Percentiles rank a stretch among this genome's conserved stretches.
phyloP scores from a whole-genome alignment of 1,140 invertebrate species.

The Euglossa dilemma region DNA sequence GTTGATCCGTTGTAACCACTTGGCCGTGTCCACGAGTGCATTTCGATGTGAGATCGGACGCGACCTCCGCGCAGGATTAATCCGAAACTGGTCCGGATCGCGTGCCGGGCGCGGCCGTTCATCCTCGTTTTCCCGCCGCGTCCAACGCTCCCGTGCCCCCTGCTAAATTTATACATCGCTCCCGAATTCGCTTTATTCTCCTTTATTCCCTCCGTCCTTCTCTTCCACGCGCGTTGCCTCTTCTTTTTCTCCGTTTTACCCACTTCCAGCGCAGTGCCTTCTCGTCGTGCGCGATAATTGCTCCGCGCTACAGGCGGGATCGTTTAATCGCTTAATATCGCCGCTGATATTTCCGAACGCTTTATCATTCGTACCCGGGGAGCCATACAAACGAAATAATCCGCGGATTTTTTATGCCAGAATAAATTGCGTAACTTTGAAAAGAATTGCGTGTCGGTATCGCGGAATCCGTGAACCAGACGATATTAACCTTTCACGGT shows the following conservation, averaged over 20 bases:
- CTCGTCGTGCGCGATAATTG: background rate
- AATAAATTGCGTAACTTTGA: background rate
- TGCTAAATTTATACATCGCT: constrained; percentile 22
- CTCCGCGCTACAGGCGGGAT: background rate
- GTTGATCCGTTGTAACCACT: constrained; percentile 39
- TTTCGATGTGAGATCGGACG: constrained; percentile 46
- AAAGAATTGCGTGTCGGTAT: background rate
- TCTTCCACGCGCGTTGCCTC: background rate
- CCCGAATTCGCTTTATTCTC: constrained; percentile 16
- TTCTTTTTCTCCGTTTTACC: background rate
- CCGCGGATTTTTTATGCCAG: too few relatives aligned
- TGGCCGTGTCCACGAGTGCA: constrained; percentile 43
- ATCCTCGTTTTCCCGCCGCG: background rate
- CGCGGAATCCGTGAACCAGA: too few relatives aligned
- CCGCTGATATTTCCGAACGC: background rate
- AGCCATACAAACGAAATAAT: too few relatives aligned
- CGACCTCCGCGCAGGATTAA: constrained; percentile 40
- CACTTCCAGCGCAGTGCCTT: background rate
- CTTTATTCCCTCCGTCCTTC: background rate
- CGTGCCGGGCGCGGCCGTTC: background rate
- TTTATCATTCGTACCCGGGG: background rate
- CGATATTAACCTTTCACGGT: too few relatives aligned
- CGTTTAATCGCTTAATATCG: background rate
- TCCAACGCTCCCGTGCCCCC: background rate
- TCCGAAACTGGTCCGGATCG: constrained; percentile 27